phyloP scores from a whole-genome alignment of 2,797 vertebrate genomes.

The Acipenser oxyrinchus region DNA sequence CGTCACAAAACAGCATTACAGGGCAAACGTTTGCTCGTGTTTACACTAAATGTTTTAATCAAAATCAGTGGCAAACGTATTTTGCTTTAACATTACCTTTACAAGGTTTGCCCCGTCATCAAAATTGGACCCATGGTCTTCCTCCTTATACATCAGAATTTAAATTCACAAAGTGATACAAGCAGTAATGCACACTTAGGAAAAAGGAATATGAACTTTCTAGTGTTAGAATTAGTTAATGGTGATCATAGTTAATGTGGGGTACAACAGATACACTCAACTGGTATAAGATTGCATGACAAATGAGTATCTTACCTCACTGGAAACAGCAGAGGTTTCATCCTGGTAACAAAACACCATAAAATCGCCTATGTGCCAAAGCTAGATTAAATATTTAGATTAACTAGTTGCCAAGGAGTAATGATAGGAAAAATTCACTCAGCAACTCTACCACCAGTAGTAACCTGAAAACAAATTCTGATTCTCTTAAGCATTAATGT shows the following conservation, averaged over 20 bases:
- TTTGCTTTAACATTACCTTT: too few species aligned
- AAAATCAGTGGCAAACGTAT: too few species aligned
- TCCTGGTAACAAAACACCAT: slow-evolving; percentile 14
- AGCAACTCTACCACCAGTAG: slow-evolving; percentile 2
- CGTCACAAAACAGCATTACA: too few species aligned
- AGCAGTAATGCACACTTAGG: not conserved
- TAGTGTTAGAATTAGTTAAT: slow-evolving; percentile 3
- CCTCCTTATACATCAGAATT: too few species aligned
- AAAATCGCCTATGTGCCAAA: slow-evolving; percentile 1
- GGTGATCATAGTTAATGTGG: slow-evolving; percentile 6
- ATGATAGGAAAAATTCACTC: slow-evolving; percentile 19
- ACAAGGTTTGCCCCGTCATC: too few species aligned
- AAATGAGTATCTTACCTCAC: slow-evolving; percentile 2
- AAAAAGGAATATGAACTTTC: slow-evolving; percentile 2
- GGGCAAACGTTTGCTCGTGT: too few species aligned
- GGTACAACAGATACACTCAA: slow-evolving; percentile 6
- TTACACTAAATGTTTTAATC: too few species aligned
- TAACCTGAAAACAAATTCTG: not conserved
- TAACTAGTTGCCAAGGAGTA: slow-evolving; percentile 16
- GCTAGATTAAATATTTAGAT: slow-evolving; percentile 16
- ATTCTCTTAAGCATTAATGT: not conserved
- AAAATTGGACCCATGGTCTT: too few species aligned
- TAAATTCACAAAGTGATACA: too few species aligned
- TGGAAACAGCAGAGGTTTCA: slow-evolving; percentile 5
- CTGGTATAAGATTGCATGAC: slow-evolving; percentile 18